phyloP scores from a whole-genome alignment of 2,888 invertebrate species.

The Ferdinandea cuprea region DNA sequence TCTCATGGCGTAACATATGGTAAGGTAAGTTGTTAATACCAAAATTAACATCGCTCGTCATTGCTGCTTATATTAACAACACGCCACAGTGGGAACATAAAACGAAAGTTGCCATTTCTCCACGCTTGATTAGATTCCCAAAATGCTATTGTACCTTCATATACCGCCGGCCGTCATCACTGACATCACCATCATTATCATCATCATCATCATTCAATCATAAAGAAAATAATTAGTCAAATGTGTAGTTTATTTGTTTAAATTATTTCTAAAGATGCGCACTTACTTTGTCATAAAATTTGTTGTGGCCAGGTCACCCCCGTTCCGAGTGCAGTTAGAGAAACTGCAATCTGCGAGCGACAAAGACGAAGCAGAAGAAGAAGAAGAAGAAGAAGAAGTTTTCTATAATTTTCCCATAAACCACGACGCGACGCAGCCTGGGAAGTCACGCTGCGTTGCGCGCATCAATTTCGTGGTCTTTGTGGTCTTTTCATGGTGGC shows the following conservation, averaged over 20 bases:
- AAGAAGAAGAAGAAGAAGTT: neutral
- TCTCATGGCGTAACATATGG: constrained; percentile 31
- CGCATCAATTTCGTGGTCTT: constrained; percentile 4
- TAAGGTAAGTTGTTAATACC: constrained; percentile 28
- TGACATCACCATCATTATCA: neutral
- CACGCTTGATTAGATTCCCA: constrained; percentile 65
- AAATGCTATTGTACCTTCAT: constrained; percentile 39
- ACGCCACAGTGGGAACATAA: constrained; percentile 49
- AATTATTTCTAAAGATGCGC: constrained; percentile 23
- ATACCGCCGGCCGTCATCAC: neutral
- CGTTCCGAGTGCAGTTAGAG: neutral
- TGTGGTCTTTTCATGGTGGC: neutral
- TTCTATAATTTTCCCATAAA: constrained; percentile 40
- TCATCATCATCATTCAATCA: constrained; percentile 42
- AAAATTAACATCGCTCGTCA: constrained; percentile 25
- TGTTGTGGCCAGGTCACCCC: neutral
- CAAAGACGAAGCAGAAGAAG: too few relatives aligned
- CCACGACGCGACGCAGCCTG: constrained; percentile 29
- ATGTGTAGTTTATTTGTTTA: constrained; percentile 36
- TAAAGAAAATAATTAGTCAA: constrained; percentile 4
- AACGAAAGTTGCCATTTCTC: constrained; percentile 69
- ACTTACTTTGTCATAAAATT: constrained; percentile 17
- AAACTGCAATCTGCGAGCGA: neutral
- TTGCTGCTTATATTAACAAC: constrained; percentile 19
- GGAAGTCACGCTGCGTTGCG: constrained; percentile 37